Evolutionary conservation across 2,113 vertebrate genomes (phyloP).

Genomic region (Bucco capensis): DNA sequence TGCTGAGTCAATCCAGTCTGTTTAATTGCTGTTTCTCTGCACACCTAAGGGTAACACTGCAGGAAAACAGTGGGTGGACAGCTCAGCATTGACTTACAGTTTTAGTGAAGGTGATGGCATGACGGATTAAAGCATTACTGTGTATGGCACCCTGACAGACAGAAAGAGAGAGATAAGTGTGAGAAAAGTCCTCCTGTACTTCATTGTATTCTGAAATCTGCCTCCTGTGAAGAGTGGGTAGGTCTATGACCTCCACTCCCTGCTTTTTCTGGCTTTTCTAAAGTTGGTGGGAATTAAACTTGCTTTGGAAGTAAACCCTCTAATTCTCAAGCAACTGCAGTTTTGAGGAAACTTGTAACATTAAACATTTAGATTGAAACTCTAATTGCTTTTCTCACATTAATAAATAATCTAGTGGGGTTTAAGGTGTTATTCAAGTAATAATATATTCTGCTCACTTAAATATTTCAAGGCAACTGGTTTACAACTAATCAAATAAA

Average conservation of each 20-base stretch:
- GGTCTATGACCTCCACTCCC: not conserved
- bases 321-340: not conserved
- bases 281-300: not conserved
- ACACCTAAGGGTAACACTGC: not conserved
- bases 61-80: not conserved
- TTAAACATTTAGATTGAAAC: not conserved
- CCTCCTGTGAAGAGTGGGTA: not conserved
- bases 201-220: not conserved
- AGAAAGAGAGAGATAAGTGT: not conserved
- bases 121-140: conserved; percentile 9
- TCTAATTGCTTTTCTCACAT: not conserved
- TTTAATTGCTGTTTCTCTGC: conserved; percentile 36
- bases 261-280: not conserved
- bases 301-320: not conserved
- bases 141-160: not conserved
- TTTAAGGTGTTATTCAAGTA: not conserved
- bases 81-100: conserved; percentile 5
- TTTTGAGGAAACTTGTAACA: not conserved
- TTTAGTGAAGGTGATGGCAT: conserved; percentile 11
- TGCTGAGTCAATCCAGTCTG: not conserved
- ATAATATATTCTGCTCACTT: not conserved
- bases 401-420: not conserved
- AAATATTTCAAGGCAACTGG: not conserved
- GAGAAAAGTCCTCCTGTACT: not conserved
- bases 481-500: not conserved